These are phyloP conservation scores for Seira musarum DNA, from an alignment of 2,888 invertebrate species.

Conservation along the genomic window DNA sequence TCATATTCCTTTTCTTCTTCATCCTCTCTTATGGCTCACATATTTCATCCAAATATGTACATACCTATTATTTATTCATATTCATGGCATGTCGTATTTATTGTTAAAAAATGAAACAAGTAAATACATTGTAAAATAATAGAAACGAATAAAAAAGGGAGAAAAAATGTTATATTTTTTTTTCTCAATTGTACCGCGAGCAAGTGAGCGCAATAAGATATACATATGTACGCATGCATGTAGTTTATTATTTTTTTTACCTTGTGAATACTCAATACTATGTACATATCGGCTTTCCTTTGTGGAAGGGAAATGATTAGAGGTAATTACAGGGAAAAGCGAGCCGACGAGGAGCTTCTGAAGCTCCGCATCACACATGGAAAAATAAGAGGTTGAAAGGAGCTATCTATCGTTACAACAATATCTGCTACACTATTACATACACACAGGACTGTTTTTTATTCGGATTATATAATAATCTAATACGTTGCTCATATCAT, in stretches of 20 bases:
- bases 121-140: conserved; percentile 54
- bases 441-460: conserved; percentile 54
- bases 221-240: not conserved
- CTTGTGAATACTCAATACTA: conserved; percentile 68
- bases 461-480: conserved; percentile 52
- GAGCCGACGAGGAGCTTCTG: conserved; percentile 70
- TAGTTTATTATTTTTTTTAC: conserved; percentile 31
- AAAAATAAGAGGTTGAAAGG: conserved; percentile 67
- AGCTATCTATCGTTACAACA: not conserved
- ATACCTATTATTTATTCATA: conserved; percentile 7
- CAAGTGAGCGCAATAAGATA: conserved; percentile 45
- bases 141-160: conserved; percentile 40
- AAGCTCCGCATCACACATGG: conserved; percentile 69
- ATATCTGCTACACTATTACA: not conserved
- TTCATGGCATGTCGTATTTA: conserved; percentile 46
- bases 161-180: too few relatives aligned
- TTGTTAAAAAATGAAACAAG: conserved; percentile 35
- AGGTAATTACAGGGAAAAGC: conserved; percentile 71
- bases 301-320: conserved; percentile 70
- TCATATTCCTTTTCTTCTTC: not conserved
- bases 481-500: not conserved
- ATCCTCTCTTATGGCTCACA: not conserved
- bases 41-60: conserved; percentile 7
- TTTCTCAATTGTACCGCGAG: conserved; percentile 31
- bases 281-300: conserved; percentile 70